Evolutionary conservation across 2,888 invertebrate genomes (phyloP).

Genomic region (Adela reaumurella): DNA sequence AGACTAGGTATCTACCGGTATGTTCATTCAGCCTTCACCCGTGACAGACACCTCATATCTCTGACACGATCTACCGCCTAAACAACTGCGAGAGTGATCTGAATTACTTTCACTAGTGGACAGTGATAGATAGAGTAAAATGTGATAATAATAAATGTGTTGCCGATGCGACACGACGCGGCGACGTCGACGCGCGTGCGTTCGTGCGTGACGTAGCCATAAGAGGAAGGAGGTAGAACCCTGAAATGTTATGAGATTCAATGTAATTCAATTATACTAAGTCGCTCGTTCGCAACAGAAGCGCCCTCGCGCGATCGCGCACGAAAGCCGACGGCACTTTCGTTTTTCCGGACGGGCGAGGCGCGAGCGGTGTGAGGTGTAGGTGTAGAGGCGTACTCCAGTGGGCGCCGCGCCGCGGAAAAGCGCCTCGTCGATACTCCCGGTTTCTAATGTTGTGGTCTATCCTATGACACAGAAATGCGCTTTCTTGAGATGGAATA

Average conservation of each 20-base stretch:
- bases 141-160: no score
- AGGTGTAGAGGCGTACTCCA: no score
- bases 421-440: neutral
- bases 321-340: neutral
- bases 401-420: neutral
- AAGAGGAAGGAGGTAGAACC: neutral
- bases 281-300: neutral
- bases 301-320: neutral
- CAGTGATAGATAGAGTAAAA: neutral
- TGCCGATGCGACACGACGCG: neutral
- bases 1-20: no score
- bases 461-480: conserved; percentile 37
- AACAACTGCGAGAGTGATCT: neutral
- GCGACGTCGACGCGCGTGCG: neutral
- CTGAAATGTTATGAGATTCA: conserved; percentile 3
- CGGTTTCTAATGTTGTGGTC: no score
- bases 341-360: conserved; percentile 2
- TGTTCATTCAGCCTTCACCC: neutral
- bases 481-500: conserved; percentile 46
- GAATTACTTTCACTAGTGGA: neutral
- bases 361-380: neutral
- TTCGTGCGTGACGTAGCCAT: neutral
- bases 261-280: conserved; percentile 5
- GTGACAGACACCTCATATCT: neutral
- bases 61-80: neutral